Base-by-base conservation (phyloP, 2,888 invertebrate species). In the Epinotia bilunana region DNA sequence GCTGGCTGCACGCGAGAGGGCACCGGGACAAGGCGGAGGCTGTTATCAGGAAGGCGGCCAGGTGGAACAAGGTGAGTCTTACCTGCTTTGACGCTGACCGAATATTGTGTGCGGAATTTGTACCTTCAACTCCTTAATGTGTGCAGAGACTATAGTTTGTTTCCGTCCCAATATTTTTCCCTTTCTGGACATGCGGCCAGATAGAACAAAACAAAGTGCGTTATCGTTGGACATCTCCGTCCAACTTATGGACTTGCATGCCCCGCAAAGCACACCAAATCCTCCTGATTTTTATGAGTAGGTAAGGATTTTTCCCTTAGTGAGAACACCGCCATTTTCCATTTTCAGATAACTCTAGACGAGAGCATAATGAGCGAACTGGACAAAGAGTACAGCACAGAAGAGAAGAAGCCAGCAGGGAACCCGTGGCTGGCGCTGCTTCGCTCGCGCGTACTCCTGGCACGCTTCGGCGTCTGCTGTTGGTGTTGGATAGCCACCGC, bases 401-500 rank as follows among this genome's bases (percentile, higher is more conserved):
- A 74, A 18, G 80, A 79, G 43, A 78, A 61, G n/a, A 57, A 62
- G 7, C 20, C 57, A 16, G 57, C 62, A n/a, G 76, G 69, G 2
- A 87, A 81, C 77, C 85, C 88, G n/a, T 92, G 92, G 91, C 74
- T 84, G 55, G 73, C 77, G n/a, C 77, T 91, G 74, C 16, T 89
- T 75, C 81, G 78, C 65, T 91, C 92, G 3, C 87, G 88, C 23
- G 85, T 85, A 76, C 85, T 93, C 77, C 55, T 89, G 84, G 33
- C 78, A 16, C 87, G 92, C 61, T 86, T 92, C 79, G 83, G 80
- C 12, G 80, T 86, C 23, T 90, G 90, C 82, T 81, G 86, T 74
- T 91, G 90, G 87, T 97, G 97, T 87, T 97, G 97, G 97, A 94
- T 96, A 12, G 95, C 96, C 2, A 96, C 96, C 79, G 95, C 96